phyloP scores from a whole-genome alignment of 2,113 vertebrate genomes.

The Dicaeum eximium region DNA sequence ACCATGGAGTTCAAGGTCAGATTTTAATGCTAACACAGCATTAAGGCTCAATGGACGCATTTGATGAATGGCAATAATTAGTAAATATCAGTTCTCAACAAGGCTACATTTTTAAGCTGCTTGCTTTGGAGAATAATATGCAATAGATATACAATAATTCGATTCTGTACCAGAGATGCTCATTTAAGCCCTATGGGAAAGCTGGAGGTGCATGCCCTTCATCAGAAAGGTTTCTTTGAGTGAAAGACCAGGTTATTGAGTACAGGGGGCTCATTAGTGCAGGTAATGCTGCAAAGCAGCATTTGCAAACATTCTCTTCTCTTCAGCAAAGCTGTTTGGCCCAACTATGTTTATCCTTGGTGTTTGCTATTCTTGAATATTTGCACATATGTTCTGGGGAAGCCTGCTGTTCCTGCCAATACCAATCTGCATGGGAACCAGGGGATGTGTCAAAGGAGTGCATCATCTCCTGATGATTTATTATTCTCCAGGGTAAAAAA shows the following conservation, averaged over 20 bases:
- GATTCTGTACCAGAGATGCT: neutral
- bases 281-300: constrained; percentile 8
- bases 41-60: neutral
- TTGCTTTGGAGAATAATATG: neutral
- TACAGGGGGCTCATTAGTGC: neutral
- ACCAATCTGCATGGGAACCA: neutral
- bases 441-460: neutral
- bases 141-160: neutral
- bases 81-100: constrained; percentile 1
- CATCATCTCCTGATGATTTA: neutral
- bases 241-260: neutral
- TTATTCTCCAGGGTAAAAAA: constrained; percentile 8
- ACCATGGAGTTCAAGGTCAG: neutral
- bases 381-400: constrained; percentile 60
- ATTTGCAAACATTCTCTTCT: neutral
- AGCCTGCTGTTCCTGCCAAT: constrained; percentile 43
- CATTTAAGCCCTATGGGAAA: neutral
- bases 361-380: constrained; percentile 57
- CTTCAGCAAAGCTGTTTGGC: neutral
- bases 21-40: neutral
- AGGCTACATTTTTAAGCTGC: neutral
- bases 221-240: neutral
- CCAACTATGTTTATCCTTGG: constrained; percentile 44
- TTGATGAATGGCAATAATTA: constrained; percentile 43
- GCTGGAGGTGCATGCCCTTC: neutral